Percentiles rank a stretch among this genome's conserved stretches.
Conservation (phyloP, 2,113 vertebrate species). For the Tringa solitaria region DNA sequence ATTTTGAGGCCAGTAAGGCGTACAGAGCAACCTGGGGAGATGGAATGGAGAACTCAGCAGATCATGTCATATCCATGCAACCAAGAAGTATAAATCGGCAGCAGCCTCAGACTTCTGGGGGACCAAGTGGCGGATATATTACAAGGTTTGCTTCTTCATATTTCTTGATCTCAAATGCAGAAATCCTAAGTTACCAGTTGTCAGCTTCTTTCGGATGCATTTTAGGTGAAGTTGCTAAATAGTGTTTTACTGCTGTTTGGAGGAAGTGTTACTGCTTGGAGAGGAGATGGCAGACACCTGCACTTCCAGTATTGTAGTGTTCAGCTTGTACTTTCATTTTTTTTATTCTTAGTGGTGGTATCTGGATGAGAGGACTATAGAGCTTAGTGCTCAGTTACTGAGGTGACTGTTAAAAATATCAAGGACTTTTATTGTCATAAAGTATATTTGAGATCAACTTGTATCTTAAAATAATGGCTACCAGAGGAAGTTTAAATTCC, state of each 20-base stretch:
- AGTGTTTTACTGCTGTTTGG: not conserved
- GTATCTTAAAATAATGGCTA: not conserved
- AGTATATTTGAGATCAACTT: not conserved
- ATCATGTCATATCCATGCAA: conserved; percentile 82
- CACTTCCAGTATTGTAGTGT: not conserved
- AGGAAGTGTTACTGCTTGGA: not conserved
- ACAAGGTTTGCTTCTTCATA: conserved; percentile 70
- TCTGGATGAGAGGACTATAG: not conserved
- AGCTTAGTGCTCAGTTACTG: not conserved
- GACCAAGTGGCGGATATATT: conserved; percentile 79
- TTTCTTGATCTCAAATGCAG: not conserved
- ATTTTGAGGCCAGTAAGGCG: conserved; percentile 83
- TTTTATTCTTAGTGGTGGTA: not conserved
- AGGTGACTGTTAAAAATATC: not conserved
- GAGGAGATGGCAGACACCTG: not conserved
- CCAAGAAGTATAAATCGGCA: conserved; percentile 75
- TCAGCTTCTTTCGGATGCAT: not conserved
- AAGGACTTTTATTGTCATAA: not conserved
- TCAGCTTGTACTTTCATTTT: not conserved
- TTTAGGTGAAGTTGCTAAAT: not conserved
- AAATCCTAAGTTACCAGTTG: not conserved
- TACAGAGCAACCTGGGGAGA: conserved; percentile 90
- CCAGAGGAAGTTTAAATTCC: not conserved
- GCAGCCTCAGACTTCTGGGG: conserved; percentile 66
- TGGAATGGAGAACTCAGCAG: conserved; percentile 65